These are phyloP conservation scores for Halocynthia roretzi DNA, from an alignment of 23 tunicate genomes.

Conservation along the genomic window DNA sequence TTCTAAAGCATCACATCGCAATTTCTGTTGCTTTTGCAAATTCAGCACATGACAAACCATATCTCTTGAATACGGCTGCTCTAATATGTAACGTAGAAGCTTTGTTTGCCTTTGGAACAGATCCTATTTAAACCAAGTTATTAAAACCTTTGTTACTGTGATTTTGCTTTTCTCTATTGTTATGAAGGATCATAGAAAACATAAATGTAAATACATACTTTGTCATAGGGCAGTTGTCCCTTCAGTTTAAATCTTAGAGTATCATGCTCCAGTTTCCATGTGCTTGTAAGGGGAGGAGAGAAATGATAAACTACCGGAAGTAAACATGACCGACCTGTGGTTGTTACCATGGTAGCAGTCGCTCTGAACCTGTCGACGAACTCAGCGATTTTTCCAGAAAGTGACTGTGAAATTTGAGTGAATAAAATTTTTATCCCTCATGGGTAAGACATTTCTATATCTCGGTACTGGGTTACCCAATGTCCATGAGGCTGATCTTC, in stretches of 20 bases:
- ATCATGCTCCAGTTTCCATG: constrained; percentile 74
- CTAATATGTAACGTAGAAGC: constrained; percentile 49
- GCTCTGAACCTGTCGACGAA: constrained; percentile 87
- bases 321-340: constrained; percentile 56
- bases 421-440: no score
- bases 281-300: constrained; percentile 46
- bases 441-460: no score
- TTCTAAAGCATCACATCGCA: constrained; percentile 46
- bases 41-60: constrained; percentile 63
- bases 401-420: constrained; percentile 25
- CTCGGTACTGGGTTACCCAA: constrained; percentile 27
- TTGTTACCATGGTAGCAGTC: constrained; percentile 64
- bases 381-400: constrained; percentile 43
- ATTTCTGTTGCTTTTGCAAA: constrained; percentile 57
- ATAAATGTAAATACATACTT: constrained; percentile 7
- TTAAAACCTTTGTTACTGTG: neutral
- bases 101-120: constrained; percentile 58
- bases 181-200: neutral
- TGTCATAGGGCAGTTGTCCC: constrained; percentile 71
- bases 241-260: constrained; percentile 44
- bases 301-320: constrained; percentile 72
- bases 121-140: constrained; percentile 31
- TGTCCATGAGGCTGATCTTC: constrained; percentile 61
- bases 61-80: constrained; percentile 59
- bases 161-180: neutral